Evolutionary conservation across 2,113 vertebrate genomes (phyloP), one percentile per base, ranked within the genome.

Genomic region (Percina caprodes): DNA sequence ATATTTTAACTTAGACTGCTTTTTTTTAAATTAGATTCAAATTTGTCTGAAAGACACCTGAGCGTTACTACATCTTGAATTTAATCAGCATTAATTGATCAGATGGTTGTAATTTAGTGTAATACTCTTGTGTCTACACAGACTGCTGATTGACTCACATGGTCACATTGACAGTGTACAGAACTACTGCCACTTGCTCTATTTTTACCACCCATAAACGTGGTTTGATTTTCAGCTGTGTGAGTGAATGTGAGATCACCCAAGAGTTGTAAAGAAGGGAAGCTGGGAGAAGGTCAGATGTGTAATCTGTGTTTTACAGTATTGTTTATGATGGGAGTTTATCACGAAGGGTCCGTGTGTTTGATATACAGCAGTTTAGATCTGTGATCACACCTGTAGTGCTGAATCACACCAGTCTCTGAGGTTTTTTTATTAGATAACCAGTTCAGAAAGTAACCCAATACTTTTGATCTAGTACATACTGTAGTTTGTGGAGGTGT

Each of bases 341-440:
- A 81, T 85, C 65, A 74, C 62, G 15, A 86, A 73, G 61, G 68
- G 24, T 61, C 59, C 68, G n/a, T 69, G 68, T 85, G 88, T 84
- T 86, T 86, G 67, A 78, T 71, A 63, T 58, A 77, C 39, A 73
- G 66, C 3, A 0, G 60, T 79, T 76, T 30, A 30, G 58, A 78
- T 80, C 70, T 81, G 61, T 60, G 42, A 74, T 82, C 84, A 74
- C 89, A 91, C 88, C 89, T 93, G 86, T 69, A 62, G 55, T 13
- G 62, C 49, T 92, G 81, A 92, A 80, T 88, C 86, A 86, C 83
- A 82, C 14, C 45, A 26, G 24, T 55, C 51, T 74, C 85, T 87
- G 80, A 72, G 58, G 54, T n/a, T 68, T 49, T 82, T 90, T 87
- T 90, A 89, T 85, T 85, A 84, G 49, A 77, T 24, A 49, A 51